phyloP scores from a whole-genome alignment of 2,888 invertebrate genomes.

The Seira musarum region DNA sequence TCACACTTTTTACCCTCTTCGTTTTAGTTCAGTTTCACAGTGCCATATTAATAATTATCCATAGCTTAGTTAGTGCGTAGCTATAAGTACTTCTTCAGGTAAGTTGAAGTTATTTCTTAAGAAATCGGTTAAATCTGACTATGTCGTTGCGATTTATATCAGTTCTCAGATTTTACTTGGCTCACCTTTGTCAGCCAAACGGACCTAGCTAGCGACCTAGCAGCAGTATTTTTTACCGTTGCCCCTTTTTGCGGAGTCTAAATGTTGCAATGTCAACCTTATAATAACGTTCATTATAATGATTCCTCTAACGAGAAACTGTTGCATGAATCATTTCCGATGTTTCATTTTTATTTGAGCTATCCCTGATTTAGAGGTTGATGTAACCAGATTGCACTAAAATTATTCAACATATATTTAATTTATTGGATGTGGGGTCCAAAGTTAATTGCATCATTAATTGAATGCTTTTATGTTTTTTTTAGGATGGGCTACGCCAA shows the following conservation, averaged over 20 bases:
- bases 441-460: background rate
- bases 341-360: too few relatives aligned
- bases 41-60: constrained; percentile 57
- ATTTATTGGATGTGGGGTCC: too few relatives aligned
- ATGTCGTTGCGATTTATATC: too few relatives aligned
- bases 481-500: constrained; percentile 62
- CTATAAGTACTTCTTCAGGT: constrained; percentile 37
- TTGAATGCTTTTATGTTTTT: background rate
- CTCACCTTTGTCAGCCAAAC: too few relatives aligned
- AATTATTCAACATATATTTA: background rate
- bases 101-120: constrained; percentile 2
- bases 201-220: too few relatives aligned
- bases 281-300: too few relatives aligned
- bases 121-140: background rate
- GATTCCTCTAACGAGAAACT: too few relatives aligned
- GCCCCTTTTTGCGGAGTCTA: too few relatives aligned
- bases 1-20: background rate
- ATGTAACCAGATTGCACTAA: background rate
- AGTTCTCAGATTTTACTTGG: too few relatives aligned
- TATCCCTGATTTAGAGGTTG: background rate
- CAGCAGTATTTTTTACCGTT: too few relatives aligned
- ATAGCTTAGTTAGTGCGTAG: constrained; percentile 17
- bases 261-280: too few relatives aligned
- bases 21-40: constrained; percentile 20
- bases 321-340: background rate